Evolutionary conservation across 2,888 invertebrate genomes (phyloP).

Genomic region (Epinotia bilunana): DNA sequence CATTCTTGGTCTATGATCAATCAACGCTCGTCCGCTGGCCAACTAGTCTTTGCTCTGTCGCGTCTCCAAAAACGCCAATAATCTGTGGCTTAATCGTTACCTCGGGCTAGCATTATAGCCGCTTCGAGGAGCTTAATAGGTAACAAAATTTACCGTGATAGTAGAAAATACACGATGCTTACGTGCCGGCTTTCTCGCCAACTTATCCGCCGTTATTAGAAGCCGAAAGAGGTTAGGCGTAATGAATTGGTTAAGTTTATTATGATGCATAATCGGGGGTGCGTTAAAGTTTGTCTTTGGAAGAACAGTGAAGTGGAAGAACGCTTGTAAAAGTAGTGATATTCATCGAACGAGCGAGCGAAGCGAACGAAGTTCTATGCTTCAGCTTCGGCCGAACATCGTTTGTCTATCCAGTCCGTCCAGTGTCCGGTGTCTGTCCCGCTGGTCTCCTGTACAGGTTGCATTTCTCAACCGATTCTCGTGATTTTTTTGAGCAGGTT

Average conservation of each 20-base stretch:
- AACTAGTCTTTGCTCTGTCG: conserved; percentile 34
- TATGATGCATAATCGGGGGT: conserved; percentile 33
- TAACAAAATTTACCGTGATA: conserved; percentile 83
- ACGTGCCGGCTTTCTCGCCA: conserved; percentile 73
- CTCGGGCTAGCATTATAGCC: conserved; percentile 83
- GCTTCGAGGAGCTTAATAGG: conserved; percentile 83
- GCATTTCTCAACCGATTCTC: too few species aligned
- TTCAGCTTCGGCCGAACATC: too few species aligned
- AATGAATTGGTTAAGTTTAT: conserved; percentile 38
- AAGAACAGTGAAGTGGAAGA: not conserved
- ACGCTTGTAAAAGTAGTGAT: not conserved
- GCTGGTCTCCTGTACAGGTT: too few species aligned
- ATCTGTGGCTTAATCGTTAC: conserved; percentile 81
- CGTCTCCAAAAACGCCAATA: conserved; percentile 57
- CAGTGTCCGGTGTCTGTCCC: too few species aligned
- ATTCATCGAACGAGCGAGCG: too few species aligned
- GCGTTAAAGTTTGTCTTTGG: conserved; percentile 6
- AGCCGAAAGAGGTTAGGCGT: conserved; percentile 45
- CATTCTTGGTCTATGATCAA: too few species aligned
- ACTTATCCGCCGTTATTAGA: conserved; percentile 76
- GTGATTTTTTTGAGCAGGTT: too few species aligned
- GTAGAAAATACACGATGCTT: conserved; percentile 81
- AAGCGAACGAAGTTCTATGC: too few species aligned
- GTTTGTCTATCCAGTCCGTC: too few species aligned
- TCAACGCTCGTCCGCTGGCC: too few species aligned